Conservation (phyloP, 2,888 invertebrate genomes). For the Hypomecis punctinalis region DNA sequence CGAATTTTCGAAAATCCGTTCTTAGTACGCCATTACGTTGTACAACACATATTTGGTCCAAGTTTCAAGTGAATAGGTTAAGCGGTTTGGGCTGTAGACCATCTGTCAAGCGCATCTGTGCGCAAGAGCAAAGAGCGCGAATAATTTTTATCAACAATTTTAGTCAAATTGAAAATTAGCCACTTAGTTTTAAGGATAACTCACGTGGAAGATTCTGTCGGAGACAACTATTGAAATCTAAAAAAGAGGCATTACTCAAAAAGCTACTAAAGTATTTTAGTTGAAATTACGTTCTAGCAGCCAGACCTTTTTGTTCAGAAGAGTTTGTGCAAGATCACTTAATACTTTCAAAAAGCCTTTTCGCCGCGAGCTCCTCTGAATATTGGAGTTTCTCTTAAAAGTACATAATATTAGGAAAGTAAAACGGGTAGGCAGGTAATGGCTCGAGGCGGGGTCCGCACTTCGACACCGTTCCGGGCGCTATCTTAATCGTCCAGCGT, state of each 20-base stretch:
- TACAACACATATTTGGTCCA: too few species aligned
- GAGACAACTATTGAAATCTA: conserved; percentile 12
- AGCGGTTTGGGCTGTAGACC: too few species aligned
- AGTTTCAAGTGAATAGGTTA: too few species aligned
- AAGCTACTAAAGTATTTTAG: conserved; percentile 17
- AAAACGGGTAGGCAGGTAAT: conserved; percentile 59
- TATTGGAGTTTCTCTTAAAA: conserved; percentile 59
- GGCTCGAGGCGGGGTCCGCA: conserved; percentile 57
- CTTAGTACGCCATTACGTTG: too few species aligned
- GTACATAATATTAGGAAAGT: conserved; percentile 58
- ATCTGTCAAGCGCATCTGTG: too few species aligned
- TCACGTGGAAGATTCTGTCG: neutral
- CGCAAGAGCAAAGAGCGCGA: too few species aligned
- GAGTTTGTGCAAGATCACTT: conserved; percentile 43
- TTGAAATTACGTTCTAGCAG: conserved; percentile 26
- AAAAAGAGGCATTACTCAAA: conserved; percentile 1
- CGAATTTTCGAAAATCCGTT: too few species aligned
- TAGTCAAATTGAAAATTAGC: too few species aligned
- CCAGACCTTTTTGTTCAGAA: conserved; percentile 40
- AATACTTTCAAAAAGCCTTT: conserved; percentile 48
- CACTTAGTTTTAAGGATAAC: neutral
- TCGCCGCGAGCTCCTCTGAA: conserved; percentile 45
- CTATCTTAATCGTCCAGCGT: conserved; percentile 78
- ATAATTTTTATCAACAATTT: too few species aligned
- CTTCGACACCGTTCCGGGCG: conserved; percentile 62